Conservation (phyloP, 2,113 vertebrate genomes). For the Laterallus jamaicensis region DNA sequence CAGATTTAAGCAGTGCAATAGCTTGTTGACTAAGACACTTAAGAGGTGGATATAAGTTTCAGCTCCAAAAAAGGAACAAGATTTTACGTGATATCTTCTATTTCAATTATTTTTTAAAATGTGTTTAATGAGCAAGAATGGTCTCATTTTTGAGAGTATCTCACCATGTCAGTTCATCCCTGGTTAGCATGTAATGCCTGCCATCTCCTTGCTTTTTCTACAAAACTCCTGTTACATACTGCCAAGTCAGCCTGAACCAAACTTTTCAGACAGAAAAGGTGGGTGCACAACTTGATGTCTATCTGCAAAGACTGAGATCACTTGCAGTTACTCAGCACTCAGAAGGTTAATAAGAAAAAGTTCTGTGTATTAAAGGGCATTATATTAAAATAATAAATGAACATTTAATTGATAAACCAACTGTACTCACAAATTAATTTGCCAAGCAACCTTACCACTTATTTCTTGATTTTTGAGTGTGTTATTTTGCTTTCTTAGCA, state of each 20-base stretch:
- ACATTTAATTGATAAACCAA: not conserved
- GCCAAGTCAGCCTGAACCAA: not conserved
- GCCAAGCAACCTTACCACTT: not conserved
- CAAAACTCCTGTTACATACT: not conserved
- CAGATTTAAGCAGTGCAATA: not conserved
- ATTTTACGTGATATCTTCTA: not conserved
- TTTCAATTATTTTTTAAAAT: not conserved
- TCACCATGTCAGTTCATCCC: not conserved
- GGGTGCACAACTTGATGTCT: not conserved
- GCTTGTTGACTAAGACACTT: not conserved
- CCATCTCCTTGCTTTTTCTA: not conserved
- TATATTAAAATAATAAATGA: not conserved
- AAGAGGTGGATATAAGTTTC: not conserved
- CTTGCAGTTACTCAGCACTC: not conserved
- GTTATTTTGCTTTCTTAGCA: not conserved
- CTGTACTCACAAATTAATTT: not conserved
- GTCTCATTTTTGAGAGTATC: not conserved
- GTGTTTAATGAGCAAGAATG: not conserved
- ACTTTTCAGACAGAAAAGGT: no score
- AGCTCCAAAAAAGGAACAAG: not conserved
- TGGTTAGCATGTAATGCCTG: not conserved
- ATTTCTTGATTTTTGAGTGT: not conserved
- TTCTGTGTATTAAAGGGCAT: not conserved
- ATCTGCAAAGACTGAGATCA: not conserved
- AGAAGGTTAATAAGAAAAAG: not conserved